Evolutionary conservation across 92 coral and sea anemone species (phyloP).

Genomic region (Heteractis magnifica): DNA sequence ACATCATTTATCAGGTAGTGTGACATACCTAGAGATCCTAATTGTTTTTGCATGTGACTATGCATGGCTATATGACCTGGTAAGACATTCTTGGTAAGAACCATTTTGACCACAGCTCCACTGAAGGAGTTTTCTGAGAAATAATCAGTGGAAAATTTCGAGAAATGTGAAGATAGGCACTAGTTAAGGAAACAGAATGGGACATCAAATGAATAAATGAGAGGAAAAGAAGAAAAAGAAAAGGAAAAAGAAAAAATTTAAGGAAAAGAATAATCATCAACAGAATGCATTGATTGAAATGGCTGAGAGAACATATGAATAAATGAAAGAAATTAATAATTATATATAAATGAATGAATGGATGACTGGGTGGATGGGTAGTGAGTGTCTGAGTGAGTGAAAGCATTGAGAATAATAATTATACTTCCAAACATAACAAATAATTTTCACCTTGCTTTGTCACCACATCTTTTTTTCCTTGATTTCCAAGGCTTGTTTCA

Average conservation of each 20-base stretch:
- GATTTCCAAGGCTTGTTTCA: slow-evolving; percentile 8
- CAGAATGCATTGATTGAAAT: neutral
- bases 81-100: slow-evolving; percentile 36
- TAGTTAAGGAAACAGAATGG: neutral
- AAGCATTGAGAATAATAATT: neutral
- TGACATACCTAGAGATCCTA: slow-evolving; percentile 60
- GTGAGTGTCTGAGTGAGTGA: neutral
- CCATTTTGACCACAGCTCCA: slow-evolving; percentile 20
- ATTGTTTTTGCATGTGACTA: slow-evolving; percentile 50
- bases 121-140: slow-evolving; percentile 2
- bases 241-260: neutral
- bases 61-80: slow-evolving; percentile 61
- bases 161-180: neutral
- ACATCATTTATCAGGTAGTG: slow-evolving; percentile 52
- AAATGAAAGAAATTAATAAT: neutral
- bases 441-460: neutral
- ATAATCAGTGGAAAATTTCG: neutral
- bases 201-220: neutral
- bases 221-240: neutral
- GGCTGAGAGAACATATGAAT: neutral
- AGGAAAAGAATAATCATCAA: no score
- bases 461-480: neutral
- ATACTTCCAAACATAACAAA: neutral
- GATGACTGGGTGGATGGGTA: neutral
- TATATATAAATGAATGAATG: neutral